A percentile compares a stretch with the other conserved stretches of the same genome.
phyloP scores from a whole-genome alignment of 2,888 invertebrate species.

The Patella depressa region DNA sequence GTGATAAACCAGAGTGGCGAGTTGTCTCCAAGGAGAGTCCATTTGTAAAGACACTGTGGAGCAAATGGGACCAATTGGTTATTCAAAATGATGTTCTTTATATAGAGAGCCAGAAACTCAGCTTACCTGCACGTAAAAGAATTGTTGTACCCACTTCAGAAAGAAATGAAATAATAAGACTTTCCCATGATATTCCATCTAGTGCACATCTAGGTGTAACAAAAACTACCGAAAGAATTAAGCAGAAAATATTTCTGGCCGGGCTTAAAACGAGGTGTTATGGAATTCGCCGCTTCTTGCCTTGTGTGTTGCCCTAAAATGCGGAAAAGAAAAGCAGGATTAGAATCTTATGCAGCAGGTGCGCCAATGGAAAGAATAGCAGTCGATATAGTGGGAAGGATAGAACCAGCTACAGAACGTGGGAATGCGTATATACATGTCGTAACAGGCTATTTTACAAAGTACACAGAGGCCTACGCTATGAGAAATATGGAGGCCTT shows the following conservation, averaged over 20 bases:
- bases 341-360: slow-evolving; percentile 1
- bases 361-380: slow-evolving; percentile 34
- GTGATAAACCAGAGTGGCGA: background rate
- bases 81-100: background rate
- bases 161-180: background rate
- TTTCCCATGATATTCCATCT: background rate
- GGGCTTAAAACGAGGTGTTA: slow-evolving; percentile 6
- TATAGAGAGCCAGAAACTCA: background rate
- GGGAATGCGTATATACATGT: slow-evolving; percentile 35
- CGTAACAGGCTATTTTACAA: slow-evolving; percentile 37
- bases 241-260: slow-evolving; percentile 17
- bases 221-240: background rate
- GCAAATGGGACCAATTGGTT: background rate
- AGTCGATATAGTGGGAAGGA: slow-evolving; percentile 27
- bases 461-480: slow-evolving; percentile 34
- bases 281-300: slow-evolving; percentile 10
- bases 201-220: background rate
- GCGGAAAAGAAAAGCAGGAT: background rate
- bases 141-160: background rate
- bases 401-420: slow-evolving; percentile 26
- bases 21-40: background rate
- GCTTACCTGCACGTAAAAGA: background rate
- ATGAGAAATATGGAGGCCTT: slow-evolving; percentile 32
- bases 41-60: background rate
- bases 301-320: background rate